Base-by-base conservation (phyloP, 2,888 invertebrate species). In the Apamea crenata region DNA sequence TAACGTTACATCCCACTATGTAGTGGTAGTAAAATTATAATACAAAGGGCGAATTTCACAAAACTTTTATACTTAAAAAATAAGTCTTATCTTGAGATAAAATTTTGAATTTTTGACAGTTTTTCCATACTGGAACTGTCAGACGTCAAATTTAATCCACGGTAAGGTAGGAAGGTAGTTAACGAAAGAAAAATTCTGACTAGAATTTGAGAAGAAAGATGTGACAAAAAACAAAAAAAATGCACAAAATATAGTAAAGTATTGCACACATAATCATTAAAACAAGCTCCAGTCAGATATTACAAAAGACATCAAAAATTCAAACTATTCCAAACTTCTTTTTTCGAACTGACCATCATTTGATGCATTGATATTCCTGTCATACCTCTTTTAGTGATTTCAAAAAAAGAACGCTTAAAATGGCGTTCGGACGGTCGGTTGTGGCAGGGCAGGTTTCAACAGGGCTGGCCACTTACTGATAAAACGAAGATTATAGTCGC, bases 391-490 rank as follows among this genome's bases (percentile, higher is more conserved):
- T 80, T 85, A 83, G 84, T 84, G 81, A 85, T 85, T 85, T 87
- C 40, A 84, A 87, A 85, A 85, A 85, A 87, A 59, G 85, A 87
- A 87, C 87, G 53, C 68, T 32, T 68, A 61, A 75, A 70, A 78
- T 83, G 74, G 65, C 83, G 84, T 65, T 83, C 83, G 77, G 76
- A 80, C 40, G 72, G 47, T 73, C 74, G 92, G 94, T 96, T 96
- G 95, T 93, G 95, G 95, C 91, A 94, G 96, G 95, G 94, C 85
- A 85, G 81, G 85, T 78, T 85, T 78, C 16, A 10, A 36, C 32
- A 85, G 85, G 85, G 85, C 25, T 84, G 82, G n/a, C 73, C 32
- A n/a, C 25, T 63, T 32, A 4, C 32, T 59, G 21, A 21, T 73
- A 4, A 75, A n/a, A 59, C 75, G 61, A 1, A n/a, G n/a, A n/a